Percentiles rank a stretch among this genome's conserved stretches.
phyloP scores from a whole-genome alignment of 2,888 invertebrate genomes.

The Pyrocoelia pectoralis region DNA sequence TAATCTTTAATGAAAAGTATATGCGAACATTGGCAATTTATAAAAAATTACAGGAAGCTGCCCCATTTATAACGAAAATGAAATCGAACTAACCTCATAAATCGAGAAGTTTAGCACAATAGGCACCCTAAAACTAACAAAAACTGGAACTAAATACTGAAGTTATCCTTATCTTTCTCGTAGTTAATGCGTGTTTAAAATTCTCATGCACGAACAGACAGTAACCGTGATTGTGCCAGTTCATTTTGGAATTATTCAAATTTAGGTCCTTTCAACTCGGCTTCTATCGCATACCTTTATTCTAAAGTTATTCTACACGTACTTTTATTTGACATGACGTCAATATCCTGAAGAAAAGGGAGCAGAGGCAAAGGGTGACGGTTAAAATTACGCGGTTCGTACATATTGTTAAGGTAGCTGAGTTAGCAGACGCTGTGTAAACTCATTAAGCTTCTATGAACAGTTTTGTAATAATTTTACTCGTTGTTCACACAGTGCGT shows the following conservation, averaged over 20 bases:
- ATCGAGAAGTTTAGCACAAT: slow-evolving; percentile 21
- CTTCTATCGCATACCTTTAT: slow-evolving; percentile 28
- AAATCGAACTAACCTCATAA: slow-evolving; percentile 35
- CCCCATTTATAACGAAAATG: slow-evolving; percentile 2
- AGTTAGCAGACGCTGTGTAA: slow-evolving; percentile 30
- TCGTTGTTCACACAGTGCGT: slow-evolving; percentile 26
- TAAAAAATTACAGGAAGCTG: not conserved
- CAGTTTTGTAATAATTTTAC: slow-evolving; percentile 33
- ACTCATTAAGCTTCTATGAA: slow-evolving; percentile 34
- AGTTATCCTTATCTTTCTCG: slow-evolving; percentile 49
- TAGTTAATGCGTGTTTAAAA: slow-evolving; percentile 54
- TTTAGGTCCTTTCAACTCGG: slow-evolving; percentile 30
- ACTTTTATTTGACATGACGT: slow-evolving; percentile 33
- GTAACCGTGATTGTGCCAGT: slow-evolving; percentile 45
- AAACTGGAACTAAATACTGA: slow-evolving; percentile 46
- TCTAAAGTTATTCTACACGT: slow-evolving; percentile 31
- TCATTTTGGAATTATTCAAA: slow-evolving; percentile 36
- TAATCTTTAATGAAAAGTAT: too few species aligned
- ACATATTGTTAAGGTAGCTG: slow-evolving; percentile 30
- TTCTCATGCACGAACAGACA: slow-evolving; percentile 52
- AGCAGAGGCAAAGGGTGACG: slow-evolving; percentile 24
- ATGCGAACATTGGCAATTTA: not conserved
- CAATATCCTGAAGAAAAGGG: slow-evolving; percentile 30
- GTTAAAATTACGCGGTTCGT: slow-evolving; percentile 30
- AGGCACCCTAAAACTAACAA: slow-evolving; percentile 43